A percentile compares a stretch with the other conserved stretches of the same genome.
These are phyloP conservation scores for Anser brachyrhynchus DNA, from an alignment of 2,113 vertebrate genomes.

Conservation along the genomic window DNA sequence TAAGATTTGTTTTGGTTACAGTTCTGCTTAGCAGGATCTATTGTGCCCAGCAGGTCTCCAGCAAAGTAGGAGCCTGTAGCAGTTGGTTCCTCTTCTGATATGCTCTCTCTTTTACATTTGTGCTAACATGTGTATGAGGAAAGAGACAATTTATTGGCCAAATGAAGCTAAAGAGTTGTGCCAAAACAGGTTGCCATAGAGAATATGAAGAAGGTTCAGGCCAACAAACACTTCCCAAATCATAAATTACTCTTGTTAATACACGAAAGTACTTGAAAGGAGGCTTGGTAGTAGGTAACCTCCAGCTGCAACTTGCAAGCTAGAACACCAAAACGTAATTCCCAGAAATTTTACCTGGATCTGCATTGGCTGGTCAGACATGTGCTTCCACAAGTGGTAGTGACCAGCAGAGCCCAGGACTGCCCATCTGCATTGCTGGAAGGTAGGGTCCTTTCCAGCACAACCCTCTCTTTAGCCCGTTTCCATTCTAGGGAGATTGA, in stretches of 20 bases:
- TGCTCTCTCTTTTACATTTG: background rate
- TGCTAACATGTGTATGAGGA: constrained; percentile 16
- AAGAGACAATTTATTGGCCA: constrained; percentile 18
- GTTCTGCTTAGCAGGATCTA: background rate
- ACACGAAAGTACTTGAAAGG: constrained; percentile 43
- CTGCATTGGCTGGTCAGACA: background rate
- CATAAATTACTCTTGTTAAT: constrained; percentile 14
- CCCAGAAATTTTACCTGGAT: background rate
- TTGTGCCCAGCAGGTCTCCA: background rate
- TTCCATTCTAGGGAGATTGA: background rate
- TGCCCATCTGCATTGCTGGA: background rate
- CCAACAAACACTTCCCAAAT: constrained; percentile 34
- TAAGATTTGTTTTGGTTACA: background rate
- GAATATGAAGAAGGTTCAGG: constrained; percentile 20
- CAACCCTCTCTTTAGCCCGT: background rate
- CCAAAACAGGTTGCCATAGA: constrained; percentile 36
- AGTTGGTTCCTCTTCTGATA: constrained; percentile 2
- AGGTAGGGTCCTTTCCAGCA: background rate
- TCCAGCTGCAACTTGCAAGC: background rate
- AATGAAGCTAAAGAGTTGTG: background rate
- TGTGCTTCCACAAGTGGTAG: background rate
- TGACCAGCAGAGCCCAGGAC: background rate
- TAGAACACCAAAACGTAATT: background rate
- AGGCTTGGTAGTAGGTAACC: background rate
- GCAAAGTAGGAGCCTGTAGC: background rate